These are phyloP conservation scores for Sisyra terminalis DNA, from an alignment of 2,888 invertebrate genomes.

Conservation along the genomic window DNA sequence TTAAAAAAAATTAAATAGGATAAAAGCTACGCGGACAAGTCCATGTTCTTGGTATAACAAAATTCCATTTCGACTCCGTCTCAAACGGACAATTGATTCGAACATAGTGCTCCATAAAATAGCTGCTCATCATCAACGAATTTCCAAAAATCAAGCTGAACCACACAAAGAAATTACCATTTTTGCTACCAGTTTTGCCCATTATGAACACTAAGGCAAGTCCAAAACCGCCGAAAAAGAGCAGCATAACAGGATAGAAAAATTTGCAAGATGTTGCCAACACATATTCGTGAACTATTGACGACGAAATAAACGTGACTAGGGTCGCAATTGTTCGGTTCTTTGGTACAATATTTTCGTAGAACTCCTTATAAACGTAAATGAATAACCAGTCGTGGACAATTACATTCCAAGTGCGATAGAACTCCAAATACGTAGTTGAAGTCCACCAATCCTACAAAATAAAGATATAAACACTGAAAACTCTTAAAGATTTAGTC, in stretches of 20 bases:
- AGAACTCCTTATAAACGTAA: slow-evolving; percentile 66
- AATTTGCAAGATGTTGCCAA: slow-evolving; percentile 62
- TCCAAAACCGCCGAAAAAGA: slow-evolving; percentile 59
- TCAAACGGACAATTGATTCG: slow-evolving; percentile 49
- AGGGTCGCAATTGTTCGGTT: slow-evolving; percentile 36
- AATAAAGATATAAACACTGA: too few relatives aligned
- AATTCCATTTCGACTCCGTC: slow-evolving; percentile 26
- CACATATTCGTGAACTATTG: slow-evolving; percentile 78
- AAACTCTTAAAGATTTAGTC: too few relatives aligned
- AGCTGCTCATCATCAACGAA: slow-evolving; percentile 57
- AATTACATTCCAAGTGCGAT: slow-evolving; percentile 89
- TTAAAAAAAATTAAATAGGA: too few relatives aligned
- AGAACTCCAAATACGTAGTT: slow-evolving; percentile 33
- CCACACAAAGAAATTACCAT: slow-evolving; percentile 77
- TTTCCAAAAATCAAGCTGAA: slow-evolving; percentile 60
- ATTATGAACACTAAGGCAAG: slow-evolving; percentile 36
- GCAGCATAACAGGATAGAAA: slow-evolving; percentile 73
- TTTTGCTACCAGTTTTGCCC: slow-evolving; percentile 17
- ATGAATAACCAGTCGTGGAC: slow-evolving; percentile 90
- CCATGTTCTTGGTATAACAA: slow-evolving; percentile 34
- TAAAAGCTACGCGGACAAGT: slow-evolving; percentile 18
- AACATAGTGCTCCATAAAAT: slow-evolving; percentile 77
- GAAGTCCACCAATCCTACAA: too few relatives aligned
- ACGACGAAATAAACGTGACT: slow-evolving; percentile 62
- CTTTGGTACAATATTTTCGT: slow-evolving; percentile 26